Evolutionary conservation across 2,888 invertebrate genomes (phyloP).

Genomic region (Hirudinaria manillensis): DNA sequence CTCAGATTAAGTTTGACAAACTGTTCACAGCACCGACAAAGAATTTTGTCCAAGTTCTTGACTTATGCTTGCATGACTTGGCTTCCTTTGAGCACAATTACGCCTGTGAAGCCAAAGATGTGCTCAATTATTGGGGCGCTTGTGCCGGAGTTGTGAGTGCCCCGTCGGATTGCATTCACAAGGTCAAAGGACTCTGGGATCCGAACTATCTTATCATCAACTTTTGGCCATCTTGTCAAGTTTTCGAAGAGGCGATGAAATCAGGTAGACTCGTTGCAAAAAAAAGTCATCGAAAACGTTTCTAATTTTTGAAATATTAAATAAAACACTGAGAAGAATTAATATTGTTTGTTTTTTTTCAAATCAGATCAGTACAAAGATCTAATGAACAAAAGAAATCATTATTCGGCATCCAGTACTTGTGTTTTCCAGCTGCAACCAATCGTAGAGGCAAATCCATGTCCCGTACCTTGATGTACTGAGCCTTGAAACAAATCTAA

Average conservation of each 20-base stretch:
- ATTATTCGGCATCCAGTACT: constrained; percentile 17
- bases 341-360: no score
- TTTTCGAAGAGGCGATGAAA: constrained; percentile 28
- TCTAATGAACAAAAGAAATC: constrained; percentile 27
- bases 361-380: constrained; percentile 29
- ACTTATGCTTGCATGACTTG: constrained; percentile 34
- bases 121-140: constrained; percentile 31
- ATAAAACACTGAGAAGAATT: no score
- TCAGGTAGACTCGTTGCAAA: constrained; percentile 23
- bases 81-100: constrained; percentile 29
- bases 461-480: constrained; percentile 11
- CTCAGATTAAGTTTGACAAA: no score
- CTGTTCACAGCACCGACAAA: constrained; percentile 31
- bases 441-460: constrained; percentile 25
- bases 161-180: constrained; percentile 28
- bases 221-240: constrained; percentile 33
- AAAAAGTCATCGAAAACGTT: no score
- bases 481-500: no score
- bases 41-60: constrained; percentile 36
- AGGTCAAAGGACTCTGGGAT: constrained; percentile 35
- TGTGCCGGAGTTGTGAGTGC: constrained; percentile 34
- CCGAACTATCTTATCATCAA: constrained; percentile 35
- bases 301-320: no score
- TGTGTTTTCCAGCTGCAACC: constrained; percentile 31
- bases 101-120: constrained; percentile 29